phyloP scores from a whole-genome alignment of 1,140 invertebrate genomes.

The Drosophila oshimai region DNA sequence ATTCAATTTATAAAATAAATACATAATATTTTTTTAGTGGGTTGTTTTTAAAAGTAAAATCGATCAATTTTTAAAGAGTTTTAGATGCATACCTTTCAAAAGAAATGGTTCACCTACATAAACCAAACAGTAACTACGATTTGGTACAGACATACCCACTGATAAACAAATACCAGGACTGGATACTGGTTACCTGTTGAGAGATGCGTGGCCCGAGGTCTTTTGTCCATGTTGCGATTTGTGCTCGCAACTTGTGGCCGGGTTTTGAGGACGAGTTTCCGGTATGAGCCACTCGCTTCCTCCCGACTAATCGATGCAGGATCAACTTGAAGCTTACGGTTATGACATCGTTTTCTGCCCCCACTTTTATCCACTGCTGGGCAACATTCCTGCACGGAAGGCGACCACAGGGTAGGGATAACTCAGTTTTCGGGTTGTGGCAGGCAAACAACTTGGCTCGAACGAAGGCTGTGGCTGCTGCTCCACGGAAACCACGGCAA shows the following conservation, averaged over 20 bases:
- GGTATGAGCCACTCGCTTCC: slow-evolving; percentile 24
- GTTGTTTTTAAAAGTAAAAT: too few relatives aligned
- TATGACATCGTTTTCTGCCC: slow-evolving; percentile 51
- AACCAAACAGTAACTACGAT: too few relatives aligned
- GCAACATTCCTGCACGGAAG: slow-evolving; percentile 16
- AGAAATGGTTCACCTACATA: too few relatives aligned
- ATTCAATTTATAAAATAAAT: too few relatives aligned
- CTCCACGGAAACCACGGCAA: slow-evolving; percentile 32
- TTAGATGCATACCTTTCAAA: too few relatives aligned
- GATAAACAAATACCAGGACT: too few relatives aligned
- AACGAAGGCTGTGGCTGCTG: slow-evolving; percentile 10
- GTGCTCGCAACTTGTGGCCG: slow-evolving; percentile 41
- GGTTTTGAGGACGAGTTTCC: slow-evolving; percentile 31
- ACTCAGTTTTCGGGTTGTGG: slow-evolving; percentile 49
- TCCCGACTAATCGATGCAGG: slow-evolving; percentile 49
- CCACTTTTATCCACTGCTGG: slow-evolving; percentile 20
- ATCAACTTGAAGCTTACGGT: slow-evolving; percentile 47
- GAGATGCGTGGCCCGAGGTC: slow-evolving; percentile 38
- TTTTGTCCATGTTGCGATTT: slow-evolving; percentile 47
- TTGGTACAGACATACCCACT: too few relatives aligned
- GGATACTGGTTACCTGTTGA: slow-evolving; percentile 52
- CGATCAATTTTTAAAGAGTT: too few relatives aligned
- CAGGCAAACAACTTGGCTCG: slow-evolving; percentile 42
- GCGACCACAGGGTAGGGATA: slow-evolving; percentile 40
- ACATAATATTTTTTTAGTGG: too few relatives aligned